A percentile compares a stretch with the other conserved stretches of the same genome.
These are phyloP conservation scores for Mionectes olivaceus DNA, from an alignment of 2,797 vertebrate species.

Conservation along the genomic window DNA sequence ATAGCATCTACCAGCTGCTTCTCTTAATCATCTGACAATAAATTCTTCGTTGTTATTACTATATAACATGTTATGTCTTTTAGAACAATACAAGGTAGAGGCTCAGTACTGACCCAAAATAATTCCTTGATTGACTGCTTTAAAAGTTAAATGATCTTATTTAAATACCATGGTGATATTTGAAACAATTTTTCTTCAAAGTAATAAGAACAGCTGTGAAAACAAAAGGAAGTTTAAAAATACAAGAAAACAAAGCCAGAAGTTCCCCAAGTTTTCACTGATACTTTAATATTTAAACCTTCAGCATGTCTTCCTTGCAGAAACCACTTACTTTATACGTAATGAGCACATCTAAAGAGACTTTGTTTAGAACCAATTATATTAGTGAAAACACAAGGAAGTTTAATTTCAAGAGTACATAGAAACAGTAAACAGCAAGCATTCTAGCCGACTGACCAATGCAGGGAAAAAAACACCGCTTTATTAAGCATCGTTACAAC, in stretches of 20 bases:
- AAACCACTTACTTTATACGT: not conserved
- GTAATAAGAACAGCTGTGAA: not conserved
- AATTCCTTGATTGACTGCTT: not conserved
- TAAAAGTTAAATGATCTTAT: not conserved
- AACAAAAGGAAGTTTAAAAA: not conserved
- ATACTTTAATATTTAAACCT: not conserved
- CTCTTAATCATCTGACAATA: not conserved
- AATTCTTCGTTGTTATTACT: not conserved
- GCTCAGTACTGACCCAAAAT: not conserved
- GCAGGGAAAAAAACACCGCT: not conserved
- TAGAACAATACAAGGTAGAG: not conserved
- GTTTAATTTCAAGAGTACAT: not conserved
- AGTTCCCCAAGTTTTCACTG: not conserved
- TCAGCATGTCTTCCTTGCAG: not conserved
- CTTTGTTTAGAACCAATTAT: not conserved
- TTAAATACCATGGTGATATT: not conserved
- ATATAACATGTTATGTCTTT: not conserved
- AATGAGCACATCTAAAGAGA: not conserved
- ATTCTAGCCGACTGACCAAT: not conserved
- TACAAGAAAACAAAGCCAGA: not conserved
- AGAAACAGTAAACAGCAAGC: not conserved
- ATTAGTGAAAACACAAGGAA: not conserved
- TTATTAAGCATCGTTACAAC: not conserved
- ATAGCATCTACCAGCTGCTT: not conserved
- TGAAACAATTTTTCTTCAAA: not conserved